A percentile compares a stretch with the other conserved stretches of the same genome.
Conservation (phyloP, 2,113 vertebrate species). For the Ondatra zibethicus region DNA sequence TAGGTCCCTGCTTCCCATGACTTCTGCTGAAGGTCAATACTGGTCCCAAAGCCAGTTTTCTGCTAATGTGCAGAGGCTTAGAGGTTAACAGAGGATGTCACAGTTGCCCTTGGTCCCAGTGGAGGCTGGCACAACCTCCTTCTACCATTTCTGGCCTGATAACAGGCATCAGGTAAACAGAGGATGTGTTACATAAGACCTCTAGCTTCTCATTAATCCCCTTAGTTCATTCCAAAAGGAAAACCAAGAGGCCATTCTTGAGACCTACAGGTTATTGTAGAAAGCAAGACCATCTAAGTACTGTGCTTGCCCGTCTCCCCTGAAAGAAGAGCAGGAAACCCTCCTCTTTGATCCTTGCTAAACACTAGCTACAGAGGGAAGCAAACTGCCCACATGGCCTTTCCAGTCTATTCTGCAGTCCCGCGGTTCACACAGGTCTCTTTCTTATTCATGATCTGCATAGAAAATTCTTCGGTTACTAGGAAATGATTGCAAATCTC, state of each 20-base stretch:
- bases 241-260: background rate
- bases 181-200: background rate
- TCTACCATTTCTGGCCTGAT: background rate
- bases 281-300: background rate
- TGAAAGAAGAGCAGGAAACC: background rate
- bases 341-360: background rate
- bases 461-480: background rate
- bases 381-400: background rate
- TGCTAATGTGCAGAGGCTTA: background rate
- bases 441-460: background rate
- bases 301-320: accelerated
- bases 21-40: background rate
- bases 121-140: background rate
- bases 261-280: background rate
- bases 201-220: background rate
- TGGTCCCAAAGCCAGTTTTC: background rate
- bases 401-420: background rate
- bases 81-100: background rate
- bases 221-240: conserved; percentile 36
- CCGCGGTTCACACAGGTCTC: accelerated
- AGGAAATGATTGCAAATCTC: background rate
- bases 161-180: conserved; percentile 48
- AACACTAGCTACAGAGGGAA: background rate
- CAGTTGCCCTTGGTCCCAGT: conserved; percentile 18
- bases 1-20: background rate